Evolutionary conservation across 2,797 vertebrate genomes (phyloP), one percentile per base, ranked within the genome.

Genomic region (Melanogrammus aeglefinus): DNA sequence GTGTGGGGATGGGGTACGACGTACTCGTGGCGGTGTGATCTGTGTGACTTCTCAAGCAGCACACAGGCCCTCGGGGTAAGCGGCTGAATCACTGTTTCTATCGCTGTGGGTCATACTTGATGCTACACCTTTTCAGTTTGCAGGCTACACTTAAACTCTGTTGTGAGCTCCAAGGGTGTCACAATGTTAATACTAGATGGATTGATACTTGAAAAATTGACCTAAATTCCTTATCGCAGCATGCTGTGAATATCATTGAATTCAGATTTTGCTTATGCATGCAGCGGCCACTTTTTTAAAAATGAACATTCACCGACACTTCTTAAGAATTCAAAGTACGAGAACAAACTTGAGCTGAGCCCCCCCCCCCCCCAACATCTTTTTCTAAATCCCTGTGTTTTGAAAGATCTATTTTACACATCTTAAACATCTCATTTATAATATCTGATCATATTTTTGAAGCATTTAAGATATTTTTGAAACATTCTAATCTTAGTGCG

Each of bases 1-100:
- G 96, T 97, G 96, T 94, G 97, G 74, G 98, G 97, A 79, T 99
- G 97, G 98, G 95, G 90, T 77, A 97, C 94, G 76, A 97, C 96
- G 12, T 99, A 92, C 73, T 96, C 96, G 3, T 99, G 97, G 97
- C 93, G 93, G 86, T 99, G 97, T 86, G 98, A 99, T 87, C 95
- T 96, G 4, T 89, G 96, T 77, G 97, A 99, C 85, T 79, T 74
- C 75, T 96, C 96, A 0, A 95, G 74, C 77, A 96, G 87, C 75
- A 96, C 96, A 0, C 92, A 95, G 81, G 90, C 96, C 70, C 91
- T 97, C 35, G 91, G 97, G 91, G 98, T 99, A 94, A 96, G 95
- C 36, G 24, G n/a, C 6, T 36, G 35, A 36, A 36, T 36, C 35
- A 7, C 7, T 36, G 35, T 36, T 6, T 36, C 35, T 36, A 57